Evolutionary conservation across 2,797 vertebrate species (phyloP).

Genomic region (Tangara arthus): DNA sequence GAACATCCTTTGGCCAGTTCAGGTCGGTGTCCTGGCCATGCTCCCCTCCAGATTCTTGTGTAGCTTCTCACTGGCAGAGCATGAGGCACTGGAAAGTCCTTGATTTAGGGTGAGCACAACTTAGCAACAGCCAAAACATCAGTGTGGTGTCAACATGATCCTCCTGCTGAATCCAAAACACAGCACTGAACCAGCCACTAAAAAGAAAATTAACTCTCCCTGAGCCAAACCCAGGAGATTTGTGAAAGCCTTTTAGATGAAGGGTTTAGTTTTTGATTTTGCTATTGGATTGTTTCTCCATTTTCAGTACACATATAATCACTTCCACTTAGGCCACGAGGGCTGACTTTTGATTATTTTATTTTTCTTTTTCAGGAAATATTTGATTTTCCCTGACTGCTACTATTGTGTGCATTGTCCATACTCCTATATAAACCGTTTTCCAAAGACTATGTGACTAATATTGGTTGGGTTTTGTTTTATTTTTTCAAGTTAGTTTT

Average conservation of each 20-base stretch:
- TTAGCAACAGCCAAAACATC: background rate
- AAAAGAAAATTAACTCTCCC: background rate
- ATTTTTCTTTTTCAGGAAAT: background rate
- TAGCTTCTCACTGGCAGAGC: background rate
- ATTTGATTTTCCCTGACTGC: fast-evolving
- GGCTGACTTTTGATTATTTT: background rate
- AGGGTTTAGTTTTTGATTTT: fast-evolving
- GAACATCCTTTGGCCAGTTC: background rate
- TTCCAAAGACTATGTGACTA: background rate
- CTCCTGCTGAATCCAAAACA: background rate
- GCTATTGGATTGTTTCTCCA: background rate
- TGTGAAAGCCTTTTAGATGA: background rate
- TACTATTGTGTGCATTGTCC: background rate
- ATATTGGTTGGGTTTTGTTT: fast-evolving
- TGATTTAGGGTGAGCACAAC: background rate
- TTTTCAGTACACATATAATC: fast-evolving
- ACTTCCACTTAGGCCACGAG: background rate
- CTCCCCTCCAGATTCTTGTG: background rate
- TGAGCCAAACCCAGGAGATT: background rate
- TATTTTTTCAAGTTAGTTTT: background rate
- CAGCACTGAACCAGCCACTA: background rate
- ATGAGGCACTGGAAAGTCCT: background rate
- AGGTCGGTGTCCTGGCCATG: background rate
- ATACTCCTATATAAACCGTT: background rate
- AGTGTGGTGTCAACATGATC: background rate